Evolutionary conservation across 2,888 invertebrate genomes (phyloP).

Genomic region (Sipha maydis): DNA sequence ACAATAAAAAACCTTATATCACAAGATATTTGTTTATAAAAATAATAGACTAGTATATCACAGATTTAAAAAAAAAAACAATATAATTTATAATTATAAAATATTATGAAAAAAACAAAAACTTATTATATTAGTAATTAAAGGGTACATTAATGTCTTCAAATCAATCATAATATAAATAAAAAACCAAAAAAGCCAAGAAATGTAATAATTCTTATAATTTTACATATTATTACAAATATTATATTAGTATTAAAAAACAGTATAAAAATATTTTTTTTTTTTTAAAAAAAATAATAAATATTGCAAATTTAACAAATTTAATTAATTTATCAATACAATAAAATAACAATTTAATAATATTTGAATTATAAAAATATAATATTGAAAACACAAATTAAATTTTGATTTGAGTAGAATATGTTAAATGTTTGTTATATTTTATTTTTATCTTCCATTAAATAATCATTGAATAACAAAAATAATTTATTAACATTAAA

Average conservation of each 20-base stretch:
- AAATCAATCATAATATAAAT: not conserved
- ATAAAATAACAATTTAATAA: not conserved
- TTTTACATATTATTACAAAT: not conserved
- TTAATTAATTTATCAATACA: not conserved
- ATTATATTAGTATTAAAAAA: not conserved
- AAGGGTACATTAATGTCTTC: not conserved
- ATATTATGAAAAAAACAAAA: not conserved
- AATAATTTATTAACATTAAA: no score
- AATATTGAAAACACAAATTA: not conserved
- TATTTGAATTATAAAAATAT: not conserved
- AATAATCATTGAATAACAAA: no score
- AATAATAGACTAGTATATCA: conserved; percentile 1
- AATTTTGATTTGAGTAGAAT: not conserved
- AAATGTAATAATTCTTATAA: not conserved
- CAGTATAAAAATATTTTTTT: not conserved
- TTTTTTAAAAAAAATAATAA: not conserved
- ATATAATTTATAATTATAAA: not conserved
- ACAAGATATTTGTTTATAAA: not conserved
- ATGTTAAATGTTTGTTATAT: not conserved
- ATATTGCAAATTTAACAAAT: not conserved
- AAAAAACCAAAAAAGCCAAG: not conserved
- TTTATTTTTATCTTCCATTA: no score
- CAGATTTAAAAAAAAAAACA: not conserved
- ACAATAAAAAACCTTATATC: not conserved
- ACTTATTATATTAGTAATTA: not conserved